Percentiles rank a stretch among this genome's conserved stretches.
These are phyloP conservation scores for Psophia crepitans DNA, from an alignment of 2,113 vertebrate genomes.

Conservation along the genomic window DNA sequence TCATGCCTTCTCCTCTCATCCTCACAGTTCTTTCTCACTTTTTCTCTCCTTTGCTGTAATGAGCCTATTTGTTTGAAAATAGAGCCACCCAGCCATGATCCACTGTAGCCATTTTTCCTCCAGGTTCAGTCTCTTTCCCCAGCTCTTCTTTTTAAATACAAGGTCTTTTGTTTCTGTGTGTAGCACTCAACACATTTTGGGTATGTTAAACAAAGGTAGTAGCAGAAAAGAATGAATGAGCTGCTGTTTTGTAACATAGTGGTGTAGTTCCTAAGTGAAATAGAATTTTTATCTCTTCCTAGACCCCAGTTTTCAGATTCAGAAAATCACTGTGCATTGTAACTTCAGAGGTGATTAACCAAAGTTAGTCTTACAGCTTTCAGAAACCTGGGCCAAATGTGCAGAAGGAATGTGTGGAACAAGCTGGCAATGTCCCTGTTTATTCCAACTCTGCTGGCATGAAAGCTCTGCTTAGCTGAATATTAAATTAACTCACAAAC, in stretches of 20 bases:
- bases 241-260: background rate
- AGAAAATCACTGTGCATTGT: background rate
- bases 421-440: background rate
- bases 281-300: background rate
- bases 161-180: background rate
- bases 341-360: background rate
- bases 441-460: background rate
- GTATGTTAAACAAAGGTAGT: background rate
- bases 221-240: background rate
- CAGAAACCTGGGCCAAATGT: background rate
- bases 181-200: background rate
- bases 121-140: background rate
- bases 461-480: background rate
- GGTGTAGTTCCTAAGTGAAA: background rate
- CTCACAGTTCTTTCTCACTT: background rate
- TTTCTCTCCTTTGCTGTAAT: background rate
- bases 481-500: slow-evolving; percentile 4
- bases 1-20: background rate
- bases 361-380: background rate
- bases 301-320: background rate
- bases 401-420: background rate
- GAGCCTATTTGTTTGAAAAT: background rate
- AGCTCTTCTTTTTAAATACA: background rate
- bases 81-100: background rate
- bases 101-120: background rate